Evolutionary conservation across 35 echinoderm and acorn worm species (phyloP).

Genomic region (Amphiura filiformis): DNA sequence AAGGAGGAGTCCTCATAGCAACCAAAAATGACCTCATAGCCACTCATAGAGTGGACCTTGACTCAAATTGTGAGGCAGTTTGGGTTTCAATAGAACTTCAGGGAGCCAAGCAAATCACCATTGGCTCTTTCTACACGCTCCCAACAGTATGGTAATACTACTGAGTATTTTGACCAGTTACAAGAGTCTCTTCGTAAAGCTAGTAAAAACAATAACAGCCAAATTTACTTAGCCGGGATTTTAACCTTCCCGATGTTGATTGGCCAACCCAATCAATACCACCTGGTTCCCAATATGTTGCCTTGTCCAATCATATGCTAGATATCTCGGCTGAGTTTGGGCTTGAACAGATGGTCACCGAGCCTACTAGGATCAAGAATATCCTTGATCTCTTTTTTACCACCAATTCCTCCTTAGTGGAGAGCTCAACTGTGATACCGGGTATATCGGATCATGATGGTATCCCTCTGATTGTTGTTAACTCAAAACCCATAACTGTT

Average conservation of each 20-base stretch:
- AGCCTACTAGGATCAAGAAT: background rate
- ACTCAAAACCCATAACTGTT: background rate
- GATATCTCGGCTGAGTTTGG: background rate
- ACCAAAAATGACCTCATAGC: conserved; percentile 11
- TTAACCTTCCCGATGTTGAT: background rate
- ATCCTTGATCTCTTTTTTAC: background rate
- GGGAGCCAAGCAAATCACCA: background rate
- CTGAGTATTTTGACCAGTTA: conserved; percentile 1
- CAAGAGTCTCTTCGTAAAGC: background rate
- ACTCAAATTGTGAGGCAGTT: conserved; percentile 28
- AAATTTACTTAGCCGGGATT: conserved; percentile 10
- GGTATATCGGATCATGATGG: background rate
- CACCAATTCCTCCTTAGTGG: background rate
- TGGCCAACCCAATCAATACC: background rate
- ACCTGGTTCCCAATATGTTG: background rate
- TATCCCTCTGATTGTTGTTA: background rate
- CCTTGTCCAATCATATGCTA: background rate
- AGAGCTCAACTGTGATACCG: background rate
- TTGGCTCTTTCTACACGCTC: conserved; percentile 1
- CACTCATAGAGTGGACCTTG: conserved; percentile 21
- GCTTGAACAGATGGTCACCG: background rate
- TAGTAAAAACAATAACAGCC: background rate
- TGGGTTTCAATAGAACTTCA: conserved; percentile 1
- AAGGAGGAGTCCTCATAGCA: conserved; percentile 16
- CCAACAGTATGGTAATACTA: background rate